Conservation (phyloP, 2,888 invertebrate species). For the Molanna angustata region DNA sequence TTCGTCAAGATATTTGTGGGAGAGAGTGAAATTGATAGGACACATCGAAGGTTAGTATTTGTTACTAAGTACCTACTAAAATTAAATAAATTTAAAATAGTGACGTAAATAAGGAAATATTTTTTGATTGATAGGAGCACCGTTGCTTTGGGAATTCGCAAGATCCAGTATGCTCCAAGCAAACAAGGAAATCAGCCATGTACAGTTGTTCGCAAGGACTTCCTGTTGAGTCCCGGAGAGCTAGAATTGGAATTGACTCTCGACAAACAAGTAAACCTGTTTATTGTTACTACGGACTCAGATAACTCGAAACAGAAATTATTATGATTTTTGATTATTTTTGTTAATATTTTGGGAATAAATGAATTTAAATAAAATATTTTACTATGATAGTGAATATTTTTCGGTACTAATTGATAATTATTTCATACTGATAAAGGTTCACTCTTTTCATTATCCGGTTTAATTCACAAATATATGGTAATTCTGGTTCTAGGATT, state of each 20-base stretch:
- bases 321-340: too few relatives aligned
- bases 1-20: conserved; percentile 86
- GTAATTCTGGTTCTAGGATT: too few relatives aligned
- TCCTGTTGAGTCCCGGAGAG: conserved; percentile 91
- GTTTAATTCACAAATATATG: too few relatives aligned
- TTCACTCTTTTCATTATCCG: too few relatives aligned
- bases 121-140: conserved; percentile 64
- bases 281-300: not conserved
- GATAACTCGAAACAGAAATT: too few relatives aligned
- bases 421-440: too few relatives aligned
- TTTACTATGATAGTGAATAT: too few relatives aligned
- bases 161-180: conserved; percentile 89
- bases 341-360: too few relatives aligned
- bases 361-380: too few relatives aligned
- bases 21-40: conserved; percentile 72
- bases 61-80: not conserved
- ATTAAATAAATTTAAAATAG: too few relatives aligned
- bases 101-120: conserved; percentile 1
- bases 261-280: conserved; percentile 74
- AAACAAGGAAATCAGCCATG: conserved; percentile 90
- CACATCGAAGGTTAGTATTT: conserved; percentile 66
- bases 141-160: conserved; percentile 83
- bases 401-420: too few relatives aligned
- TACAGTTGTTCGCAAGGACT: conserved; percentile 92
- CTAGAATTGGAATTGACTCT: conserved; percentile 90